Percentiles rank a stretch among this genome's conserved stretches.
Conservation (phyloP, 2,797 vertebrate genomes). For the Acropternis orthonyx region DNA sequence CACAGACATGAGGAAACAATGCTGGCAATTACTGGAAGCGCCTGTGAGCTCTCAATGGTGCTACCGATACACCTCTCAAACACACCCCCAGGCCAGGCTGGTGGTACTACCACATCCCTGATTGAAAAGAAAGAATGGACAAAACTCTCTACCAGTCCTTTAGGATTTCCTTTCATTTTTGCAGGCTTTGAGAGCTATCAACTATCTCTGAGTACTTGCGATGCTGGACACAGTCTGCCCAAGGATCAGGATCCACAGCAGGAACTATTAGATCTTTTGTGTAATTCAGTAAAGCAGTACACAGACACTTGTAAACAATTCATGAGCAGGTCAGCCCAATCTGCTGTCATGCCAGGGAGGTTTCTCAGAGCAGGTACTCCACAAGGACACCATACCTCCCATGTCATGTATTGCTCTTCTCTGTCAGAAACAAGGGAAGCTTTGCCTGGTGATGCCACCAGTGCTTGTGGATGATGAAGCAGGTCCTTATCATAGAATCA, state of each 20-base stretch:
- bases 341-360: not conserved
- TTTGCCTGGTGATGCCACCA: not conserved
- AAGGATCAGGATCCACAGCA: not conserved
- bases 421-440: not conserved
- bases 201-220: not conserved
- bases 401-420: not conserved
- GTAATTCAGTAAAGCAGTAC: not conserved
- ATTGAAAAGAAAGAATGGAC: not conserved
- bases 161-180: not conserved
- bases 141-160: not conserved
- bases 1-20: not conserved
- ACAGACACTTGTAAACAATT: not conserved
- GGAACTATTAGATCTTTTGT: not conserved
- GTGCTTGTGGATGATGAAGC: not conserved
- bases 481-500: not conserved
- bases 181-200: not conserved
- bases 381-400: not conserved
- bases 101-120: not conserved
- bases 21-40: not conserved
- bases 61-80: not conserved
- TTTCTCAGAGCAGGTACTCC: not conserved
- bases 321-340: not conserved
- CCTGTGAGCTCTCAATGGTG: fast-evolving
- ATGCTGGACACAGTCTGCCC: fast-evolving
- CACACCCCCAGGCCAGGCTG: not conserved